phyloP scores from a whole-genome alignment of 2,888 invertebrate species.

The Drosophila gaucha region DNA sequence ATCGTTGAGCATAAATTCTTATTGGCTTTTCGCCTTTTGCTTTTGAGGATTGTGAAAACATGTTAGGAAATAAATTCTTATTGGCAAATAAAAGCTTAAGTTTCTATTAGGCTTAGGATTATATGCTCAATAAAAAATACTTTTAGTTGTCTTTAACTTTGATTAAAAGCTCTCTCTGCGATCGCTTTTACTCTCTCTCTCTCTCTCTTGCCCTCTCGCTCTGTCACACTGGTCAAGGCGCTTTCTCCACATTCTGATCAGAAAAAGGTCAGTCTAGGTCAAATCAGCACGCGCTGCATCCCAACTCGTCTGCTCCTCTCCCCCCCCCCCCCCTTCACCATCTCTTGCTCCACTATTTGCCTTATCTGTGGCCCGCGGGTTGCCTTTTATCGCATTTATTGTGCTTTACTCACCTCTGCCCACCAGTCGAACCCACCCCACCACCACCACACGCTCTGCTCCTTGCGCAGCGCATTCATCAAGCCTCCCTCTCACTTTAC shows the following conservation, averaged over 20 bases:
- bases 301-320: not conserved
- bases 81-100: too few species aligned
- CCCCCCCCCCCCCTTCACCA: not conserved
- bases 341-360: conserved; percentile 24
- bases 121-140: too few species aligned
- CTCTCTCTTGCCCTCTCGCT: not conserved
- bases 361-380: conserved; percentile 35
- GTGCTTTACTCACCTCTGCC: conserved; percentile 52
- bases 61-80: too few species aligned
- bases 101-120: too few species aligned
- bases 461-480: conserved; percentile 21
- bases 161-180: not conserved
- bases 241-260: conserved; percentile 24
- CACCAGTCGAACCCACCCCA: not conserved
- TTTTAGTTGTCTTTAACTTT: not conserved
- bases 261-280: conserved; percentile 36
- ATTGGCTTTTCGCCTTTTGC: not conserved
- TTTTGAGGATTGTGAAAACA: too few species aligned
- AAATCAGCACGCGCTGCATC: conserved; percentile 10
- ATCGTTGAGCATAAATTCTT: not conserved
- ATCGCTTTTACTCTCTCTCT: not conserved
- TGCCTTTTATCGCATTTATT: conserved; percentile 39
- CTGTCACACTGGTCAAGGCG: too few species aligned
- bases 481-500: not conserved
- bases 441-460: not conserved